Base-by-base conservation (phyloP, 2,113 vertebrate species). In the Indicator indicator region DNA sequence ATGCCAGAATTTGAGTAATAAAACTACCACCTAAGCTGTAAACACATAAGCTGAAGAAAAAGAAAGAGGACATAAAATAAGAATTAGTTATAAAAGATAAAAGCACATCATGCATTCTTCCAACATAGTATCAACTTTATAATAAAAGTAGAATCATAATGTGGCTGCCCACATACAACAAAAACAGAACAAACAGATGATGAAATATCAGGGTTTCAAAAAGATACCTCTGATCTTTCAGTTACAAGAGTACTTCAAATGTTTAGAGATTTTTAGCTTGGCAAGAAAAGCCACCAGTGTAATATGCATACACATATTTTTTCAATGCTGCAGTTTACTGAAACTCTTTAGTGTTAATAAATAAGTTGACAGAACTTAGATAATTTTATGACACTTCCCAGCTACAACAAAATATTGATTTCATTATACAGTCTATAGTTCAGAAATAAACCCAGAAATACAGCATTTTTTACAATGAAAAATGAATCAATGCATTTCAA, bases 171-270 rank as follows among this genome's bases (percentile, higher is more conserved):
- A 95, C 36, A 92, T 93, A 91, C 32, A 95, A 93, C 79, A 88
- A 88, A 95, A 95, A 26, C 91, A 94, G 93, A 97, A 86, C 78
- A 94, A 95, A 94, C 73, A 90, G 90, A 91, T 76, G 76, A 97
- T 94, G 88, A 93, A 96, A 90, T 95, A 96, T 55, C 86, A 88
- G 91, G 65, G 95, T 95, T 95, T 96, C 95, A 96, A 97, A 96
- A 95, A 96, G 85, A 90, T 91, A 95, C 70, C 96, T 96, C 95
- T 97, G 96, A 97, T 95, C 95, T 95, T 95, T 96, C 95, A 95
- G 93, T 97, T 94, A 96, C 42, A 88, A 67, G 80, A 90, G 54
- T 88, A 92, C 95, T 95, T 97, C 90, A 96, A 96, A 95, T 95
- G 67, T 95, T 96, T 93, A 95, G 91, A 95, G 80, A 91, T 94